Evolutionary conservation across 1,140 invertebrate genomes (phyloP).

Genomic region (Anastrepha obliqua): DNA sequence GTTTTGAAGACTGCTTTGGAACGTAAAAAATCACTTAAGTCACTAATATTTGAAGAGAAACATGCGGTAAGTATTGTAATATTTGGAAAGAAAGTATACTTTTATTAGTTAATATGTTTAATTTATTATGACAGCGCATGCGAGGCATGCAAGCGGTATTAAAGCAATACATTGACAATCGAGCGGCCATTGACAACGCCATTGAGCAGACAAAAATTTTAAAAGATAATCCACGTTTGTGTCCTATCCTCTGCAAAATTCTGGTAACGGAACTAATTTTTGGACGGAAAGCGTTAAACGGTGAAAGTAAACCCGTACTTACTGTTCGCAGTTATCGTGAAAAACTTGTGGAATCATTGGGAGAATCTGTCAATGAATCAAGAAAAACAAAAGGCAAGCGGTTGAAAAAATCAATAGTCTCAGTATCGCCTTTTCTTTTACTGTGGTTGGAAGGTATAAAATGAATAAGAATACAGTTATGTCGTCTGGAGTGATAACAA

Average conservation of each 20-base stretch:
- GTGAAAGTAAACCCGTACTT: slow-evolving; percentile 81
- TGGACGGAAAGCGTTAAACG: slow-evolving; percentile 82
- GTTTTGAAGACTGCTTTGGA: slow-evolving; percentile 81
- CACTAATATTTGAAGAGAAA: slow-evolving; percentile 81
- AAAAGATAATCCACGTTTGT: slow-evolving; percentile 80
- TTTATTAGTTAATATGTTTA: not conserved
- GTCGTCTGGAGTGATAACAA: not conserved
- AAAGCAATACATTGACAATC: slow-evolving; percentile 82
- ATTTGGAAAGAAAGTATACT: not conserved
- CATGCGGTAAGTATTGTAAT: slow-evolving; percentile 77
- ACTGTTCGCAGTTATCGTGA: slow-evolving; percentile 82
- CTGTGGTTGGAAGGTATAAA: not conserved
- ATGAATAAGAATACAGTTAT: slow-evolving; percentile 52
- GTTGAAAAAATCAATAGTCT: not conserved
- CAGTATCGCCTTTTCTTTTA: too few species aligned
- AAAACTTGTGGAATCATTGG: slow-evolving; percentile 74
- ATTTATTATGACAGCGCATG: slow-evolving; percentile 62
- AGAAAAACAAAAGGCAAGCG: slow-evolving; percentile 54
- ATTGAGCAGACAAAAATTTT: slow-evolving; percentile 80
- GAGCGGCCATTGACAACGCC: slow-evolving; percentile 79
- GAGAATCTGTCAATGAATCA: not conserved
- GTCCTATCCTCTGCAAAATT: slow-evolving; percentile 83
- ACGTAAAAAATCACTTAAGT: slow-evolving; percentile 83
- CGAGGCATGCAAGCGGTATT: slow-evolving; percentile 78
- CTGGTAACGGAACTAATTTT: slow-evolving; percentile 89